Conservation (phyloP, 2,113 vertebrate genomes). For the Pollachius pollachius region DNA sequence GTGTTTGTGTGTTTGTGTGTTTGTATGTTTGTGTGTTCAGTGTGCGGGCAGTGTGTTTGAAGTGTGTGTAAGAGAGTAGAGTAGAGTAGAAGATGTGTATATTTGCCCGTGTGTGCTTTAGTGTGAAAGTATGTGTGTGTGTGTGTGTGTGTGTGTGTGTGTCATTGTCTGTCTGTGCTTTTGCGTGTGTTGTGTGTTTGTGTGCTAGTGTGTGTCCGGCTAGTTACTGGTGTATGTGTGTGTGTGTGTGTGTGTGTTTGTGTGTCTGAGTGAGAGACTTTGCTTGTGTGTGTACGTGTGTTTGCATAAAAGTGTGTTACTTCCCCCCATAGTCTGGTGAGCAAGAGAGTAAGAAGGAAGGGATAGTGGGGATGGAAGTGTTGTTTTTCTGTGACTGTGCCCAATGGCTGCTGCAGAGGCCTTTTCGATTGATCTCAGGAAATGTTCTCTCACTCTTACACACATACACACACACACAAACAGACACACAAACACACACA, state of each 20-base stretch:
- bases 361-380: constrained; percentile 53
- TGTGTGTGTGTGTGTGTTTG: constrained; percentile 65
- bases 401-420: constrained; percentile 69
- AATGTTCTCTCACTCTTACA: not conserved
- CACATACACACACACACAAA: constrained; percentile 1
- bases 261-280: not conserved
- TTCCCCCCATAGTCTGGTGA: constrained; percentile 68
- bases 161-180: constrained; percentile 26
- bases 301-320: constrained; percentile 62
- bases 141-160: constrained; percentile 17
- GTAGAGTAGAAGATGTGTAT: too few species aligned
- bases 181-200: constrained; percentile 31
- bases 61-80: too few species aligned
- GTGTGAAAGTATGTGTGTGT: constrained; percentile 12
- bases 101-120: too few species aligned
- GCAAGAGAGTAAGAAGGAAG: constrained; percentile 40
- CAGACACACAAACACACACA: not conserved
- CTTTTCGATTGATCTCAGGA: constrained; percentile 73
- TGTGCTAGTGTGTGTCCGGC: constrained; percentile 3
- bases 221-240: constrained; percentile 20
- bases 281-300: constrained; percentile 26
- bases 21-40: constrained; percentile 10
- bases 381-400: constrained; percentile 72
- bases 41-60: not conserved
- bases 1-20: not conserved